A percentile compares a stretch with the other conserved stretches of the same genome.
Evolutionary conservation across 2,113 vertebrate genomes (phyloP).

Genomic region (Nesoenas mayeri): DNA sequence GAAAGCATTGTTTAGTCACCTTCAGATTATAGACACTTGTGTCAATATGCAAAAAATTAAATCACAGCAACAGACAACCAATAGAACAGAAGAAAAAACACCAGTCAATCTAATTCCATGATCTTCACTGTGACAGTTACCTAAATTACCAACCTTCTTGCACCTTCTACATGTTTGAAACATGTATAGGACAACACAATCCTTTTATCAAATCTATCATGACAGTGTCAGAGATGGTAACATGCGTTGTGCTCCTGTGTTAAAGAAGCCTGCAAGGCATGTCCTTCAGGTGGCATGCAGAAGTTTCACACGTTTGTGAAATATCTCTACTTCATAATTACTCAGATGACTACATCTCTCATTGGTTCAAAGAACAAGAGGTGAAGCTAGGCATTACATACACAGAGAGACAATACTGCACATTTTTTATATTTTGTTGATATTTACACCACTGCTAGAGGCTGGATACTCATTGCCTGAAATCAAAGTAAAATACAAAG

Average conservation of each 20-base stretch:
- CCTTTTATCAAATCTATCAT: not conserved
- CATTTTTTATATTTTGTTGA: not conserved
- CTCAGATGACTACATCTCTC: not conserved
- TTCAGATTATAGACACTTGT: not conserved
- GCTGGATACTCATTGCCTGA: slow-evolving; percentile 7
- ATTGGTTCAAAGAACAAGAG: not conserved
- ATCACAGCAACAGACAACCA: not conserved
- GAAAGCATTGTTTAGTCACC: not conserved
- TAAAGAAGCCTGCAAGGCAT: not conserved
- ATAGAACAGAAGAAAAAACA: not conserved
- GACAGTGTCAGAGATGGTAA: not conserved
- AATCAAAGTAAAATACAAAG: slow-evolving; percentile 40
- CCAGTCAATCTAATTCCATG: not conserved
- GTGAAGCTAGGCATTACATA: not conserved
- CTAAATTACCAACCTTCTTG: not conserved
- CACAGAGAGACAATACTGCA: not conserved
- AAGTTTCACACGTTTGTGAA: not conserved
- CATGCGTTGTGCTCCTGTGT: not conserved
- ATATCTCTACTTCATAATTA: not conserved
- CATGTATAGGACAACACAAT: not conserved
- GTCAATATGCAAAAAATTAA: not conserved
- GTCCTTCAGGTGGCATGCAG: not conserved
- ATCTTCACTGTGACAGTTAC: not conserved
- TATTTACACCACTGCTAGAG: not conserved
- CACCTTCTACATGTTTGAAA: not conserved